Conservation (phyloP, 2,797 vertebrate species). For the Jordanella pulchra region DNA sequence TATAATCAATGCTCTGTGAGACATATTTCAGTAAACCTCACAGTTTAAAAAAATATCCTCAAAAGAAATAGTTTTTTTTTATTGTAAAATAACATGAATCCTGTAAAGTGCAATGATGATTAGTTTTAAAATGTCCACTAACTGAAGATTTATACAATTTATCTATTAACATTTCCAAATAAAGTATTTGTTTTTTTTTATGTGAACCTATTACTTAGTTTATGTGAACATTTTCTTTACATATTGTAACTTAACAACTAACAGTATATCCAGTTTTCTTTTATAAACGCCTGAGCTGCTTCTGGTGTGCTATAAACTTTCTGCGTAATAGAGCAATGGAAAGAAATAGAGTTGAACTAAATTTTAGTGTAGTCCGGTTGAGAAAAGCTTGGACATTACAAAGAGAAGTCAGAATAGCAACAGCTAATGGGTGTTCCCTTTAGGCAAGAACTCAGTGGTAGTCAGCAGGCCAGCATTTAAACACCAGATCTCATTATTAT, state of each 20-base stretch:
- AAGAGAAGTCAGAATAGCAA: neutral
- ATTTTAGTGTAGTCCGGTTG: neutral
- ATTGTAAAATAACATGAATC: neutral
- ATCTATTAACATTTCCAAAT: neutral
- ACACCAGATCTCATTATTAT: neutral
- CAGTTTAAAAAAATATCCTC: neutral
- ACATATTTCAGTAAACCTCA: neutral
- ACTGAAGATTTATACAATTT: neutral
- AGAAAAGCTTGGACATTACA: neutral
- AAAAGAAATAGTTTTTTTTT: neutral
- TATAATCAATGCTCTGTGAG: conserved; percentile 1
- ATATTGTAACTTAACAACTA: neutral
- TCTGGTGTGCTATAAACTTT: neutral
- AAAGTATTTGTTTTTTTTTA: neutral
- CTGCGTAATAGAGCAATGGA: neutral
- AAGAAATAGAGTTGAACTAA: neutral
- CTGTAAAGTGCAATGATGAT: neutral
- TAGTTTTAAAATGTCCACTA: neutral
- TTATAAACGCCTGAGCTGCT: neutral
- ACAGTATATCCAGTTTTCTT: neutral
- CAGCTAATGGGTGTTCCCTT: neutral
- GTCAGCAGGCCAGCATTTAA: neutral
- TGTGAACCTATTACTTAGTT: no score
- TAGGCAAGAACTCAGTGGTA: neutral
- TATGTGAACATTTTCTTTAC: neutral